Conservation (phyloP, 1,140 invertebrate genomes). For the Dysdera silvatica region DNA sequence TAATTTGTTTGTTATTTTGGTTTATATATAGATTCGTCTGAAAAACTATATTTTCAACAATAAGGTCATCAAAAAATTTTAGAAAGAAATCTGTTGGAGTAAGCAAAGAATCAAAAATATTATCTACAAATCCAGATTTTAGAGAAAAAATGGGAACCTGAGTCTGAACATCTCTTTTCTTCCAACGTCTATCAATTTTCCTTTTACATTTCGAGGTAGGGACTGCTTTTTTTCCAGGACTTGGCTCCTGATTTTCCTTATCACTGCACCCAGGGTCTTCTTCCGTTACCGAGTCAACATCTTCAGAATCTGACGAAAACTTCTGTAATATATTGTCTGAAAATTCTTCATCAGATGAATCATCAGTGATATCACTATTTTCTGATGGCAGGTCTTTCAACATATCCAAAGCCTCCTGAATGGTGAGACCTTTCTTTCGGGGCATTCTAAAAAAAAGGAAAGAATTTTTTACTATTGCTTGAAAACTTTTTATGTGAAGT, state of each 20-base stretch:
- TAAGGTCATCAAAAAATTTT: not conserved
- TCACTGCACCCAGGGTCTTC: conserved; percentile 7
- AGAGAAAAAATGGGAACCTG: conserved; percentile 9
- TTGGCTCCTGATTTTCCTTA: conserved; percentile 6
- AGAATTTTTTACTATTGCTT: conserved; percentile 10
- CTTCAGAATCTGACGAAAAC: conserved; percentile 13
- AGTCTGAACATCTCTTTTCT: conserved; percentile 12
- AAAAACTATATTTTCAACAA: not conserved
- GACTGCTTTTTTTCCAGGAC: conserved; percentile 5
- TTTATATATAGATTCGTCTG: too few species aligned
- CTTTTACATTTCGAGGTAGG: conserved; percentile 11
- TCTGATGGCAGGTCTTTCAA: conserved; percentile 10
- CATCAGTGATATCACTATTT: conserved; percentile 6
- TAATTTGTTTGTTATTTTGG: too few species aligned
- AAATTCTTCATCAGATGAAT: too few species aligned
- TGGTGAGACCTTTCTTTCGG: conserved; percentile 14
- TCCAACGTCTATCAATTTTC: conserved; percentile 14
- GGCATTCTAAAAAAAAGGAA: too few species aligned
- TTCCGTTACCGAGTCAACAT: conserved; percentile 12
- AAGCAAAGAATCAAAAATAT: too few species aligned
- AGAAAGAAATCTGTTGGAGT: too few species aligned
- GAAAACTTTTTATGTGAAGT: not conserved
- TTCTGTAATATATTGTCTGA: too few species aligned
- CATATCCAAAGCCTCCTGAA: conserved; percentile 5
- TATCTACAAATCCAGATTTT: not conserved